Evolutionary conservation across 2,888 invertebrate species (phyloP), one percentile per base, ranked within the genome.

Genomic region (Drosophila nigricruria): DNA sequence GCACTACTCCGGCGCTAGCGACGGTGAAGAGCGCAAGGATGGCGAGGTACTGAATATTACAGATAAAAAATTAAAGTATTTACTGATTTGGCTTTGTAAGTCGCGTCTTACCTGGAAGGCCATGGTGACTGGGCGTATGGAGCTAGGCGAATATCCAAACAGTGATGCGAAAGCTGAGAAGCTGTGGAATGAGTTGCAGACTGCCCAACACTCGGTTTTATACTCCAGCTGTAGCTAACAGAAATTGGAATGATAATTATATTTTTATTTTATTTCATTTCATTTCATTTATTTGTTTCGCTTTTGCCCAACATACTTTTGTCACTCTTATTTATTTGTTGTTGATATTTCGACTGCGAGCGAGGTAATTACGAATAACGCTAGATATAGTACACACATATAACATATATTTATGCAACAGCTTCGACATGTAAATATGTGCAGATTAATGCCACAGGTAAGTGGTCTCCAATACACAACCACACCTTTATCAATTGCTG

Each of bases 1-100:
- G 88, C 38, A 91, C 32, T 6, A 88, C 67, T 30, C 90, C 92
- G 47, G 92, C 92, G 70, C 78, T 90, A 69, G 70, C 91, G 30
- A 82, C 75, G 58, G 87, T 87, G 52, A 90, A 57, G 54, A 91
- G 76, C 23, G 91, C 89, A 53, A 92, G 73, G 53, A 91, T 56
- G 47, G 84, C 79, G 49, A 89, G 58, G 70, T 79, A 88, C 92
- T 92, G 70, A 1, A 58, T 45, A n/a, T 69, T 52, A 49, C 20
- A 30, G 4, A 23, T 5, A n/a, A 0, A 0, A 1, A 40, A 18
- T n/a, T 36, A 3, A 25, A 56, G 52, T 30, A 40, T 18, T 14
- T 9, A 8, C 5, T 3, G 2, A 56, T 14, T 20, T 8, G 0
- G 18, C 1, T 18, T 12, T 14, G 1, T 18, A 20, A 8, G 18